Evolutionary conservation across 1,140 invertebrate species (phyloP).

Genomic region (Trichonephila clavata): DNA sequence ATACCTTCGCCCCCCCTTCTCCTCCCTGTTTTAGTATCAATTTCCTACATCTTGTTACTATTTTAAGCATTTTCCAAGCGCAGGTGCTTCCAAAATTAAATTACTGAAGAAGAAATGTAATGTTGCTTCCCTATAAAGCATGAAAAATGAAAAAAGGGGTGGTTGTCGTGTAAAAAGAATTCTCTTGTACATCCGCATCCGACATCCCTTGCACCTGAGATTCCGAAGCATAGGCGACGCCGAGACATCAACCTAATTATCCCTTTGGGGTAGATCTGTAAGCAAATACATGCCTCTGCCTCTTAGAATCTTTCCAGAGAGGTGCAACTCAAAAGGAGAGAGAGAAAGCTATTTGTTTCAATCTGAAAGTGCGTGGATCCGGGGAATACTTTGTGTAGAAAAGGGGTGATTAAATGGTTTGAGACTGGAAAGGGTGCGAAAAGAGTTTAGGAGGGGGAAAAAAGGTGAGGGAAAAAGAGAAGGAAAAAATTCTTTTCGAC

Average conservation of each 20-base stretch:
- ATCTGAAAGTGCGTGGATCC: slow-evolving; percentile 31
- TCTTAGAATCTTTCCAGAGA: slow-evolving; percentile 24
- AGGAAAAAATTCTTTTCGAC: slow-evolving; percentile 10
- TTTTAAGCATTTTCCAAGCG: not conserved
- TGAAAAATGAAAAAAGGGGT: slow-evolving; percentile 36
- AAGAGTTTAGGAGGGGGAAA: not conserved
- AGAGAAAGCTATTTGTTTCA: slow-evolving; percentile 45
- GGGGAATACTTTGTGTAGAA: slow-evolving; percentile 33
- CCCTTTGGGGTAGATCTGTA: not conserved
- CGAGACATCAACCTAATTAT: slow-evolving; percentile 49
- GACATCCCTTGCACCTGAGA: slow-evolving; percentile 33
- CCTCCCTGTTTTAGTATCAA: not conserved
- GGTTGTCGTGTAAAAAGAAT: slow-evolving; percentile 31
- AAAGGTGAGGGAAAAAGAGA: not conserved
- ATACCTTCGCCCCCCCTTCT: no score
- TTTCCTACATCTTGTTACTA: not conserved
- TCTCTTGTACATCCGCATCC: slow-evolving; percentile 34
- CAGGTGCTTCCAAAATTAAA: slow-evolving; percentile 42
- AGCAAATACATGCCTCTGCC: slow-evolving; percentile 40
- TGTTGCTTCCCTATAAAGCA: not conserved
- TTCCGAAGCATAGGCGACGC: slow-evolving; percentile 25
- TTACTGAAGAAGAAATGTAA: not conserved
- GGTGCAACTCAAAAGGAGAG: not conserved
- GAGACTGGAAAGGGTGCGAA: not conserved
- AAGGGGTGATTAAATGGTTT: slow-evolving; percentile 46